Evolutionary conservation across 2,797 vertebrate species (phyloP).

Genomic region (Rhinichthys osculus): DNA sequence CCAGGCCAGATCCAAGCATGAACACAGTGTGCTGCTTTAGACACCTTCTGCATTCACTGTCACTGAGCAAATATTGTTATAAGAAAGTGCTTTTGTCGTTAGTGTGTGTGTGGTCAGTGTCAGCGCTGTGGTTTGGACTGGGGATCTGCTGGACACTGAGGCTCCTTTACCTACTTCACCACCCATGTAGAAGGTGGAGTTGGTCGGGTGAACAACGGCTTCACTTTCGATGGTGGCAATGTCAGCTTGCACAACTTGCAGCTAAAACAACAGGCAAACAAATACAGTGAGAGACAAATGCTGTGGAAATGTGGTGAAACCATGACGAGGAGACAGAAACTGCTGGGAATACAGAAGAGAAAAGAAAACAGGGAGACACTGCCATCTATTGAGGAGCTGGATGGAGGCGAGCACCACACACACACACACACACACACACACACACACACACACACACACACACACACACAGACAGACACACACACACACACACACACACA

Average conservation of each 20-base stretch:
- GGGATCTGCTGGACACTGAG: not conserved
- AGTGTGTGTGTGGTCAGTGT: not conserved
- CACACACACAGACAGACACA: no score
- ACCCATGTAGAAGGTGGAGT: conserved; percentile 96
- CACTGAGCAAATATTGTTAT: not conserved
- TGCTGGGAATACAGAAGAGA: not conserved
- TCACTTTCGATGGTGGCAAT: conserved; percentile 98
- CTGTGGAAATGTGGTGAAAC: conserved; percentile 20
- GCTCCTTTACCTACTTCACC: conserved; percentile 98
- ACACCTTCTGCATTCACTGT: not conserved
- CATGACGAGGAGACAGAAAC: conserved; percentile 29
- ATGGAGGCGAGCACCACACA: not conserved
- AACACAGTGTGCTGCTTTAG: not conserved
- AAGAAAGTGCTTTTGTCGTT: not conserved
- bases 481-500: no score
- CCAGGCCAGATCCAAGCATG: not conserved
- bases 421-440: not conserved
- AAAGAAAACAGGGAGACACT: not conserved
- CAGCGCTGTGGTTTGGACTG: not conserved
- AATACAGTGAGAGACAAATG: conserved; percentile 65
- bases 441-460: not conserved
- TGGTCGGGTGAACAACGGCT: conserved; percentile 99
- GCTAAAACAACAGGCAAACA: conserved; percentile 86
- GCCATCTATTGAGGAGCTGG: not conserved
- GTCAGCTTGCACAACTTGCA: conserved; percentile 99